Percentiles rank a stretch among this genome's conserved stretches.
Conservation (phyloP, 2,113 vertebrate species). For the Vombatus ursinus region DNA sequence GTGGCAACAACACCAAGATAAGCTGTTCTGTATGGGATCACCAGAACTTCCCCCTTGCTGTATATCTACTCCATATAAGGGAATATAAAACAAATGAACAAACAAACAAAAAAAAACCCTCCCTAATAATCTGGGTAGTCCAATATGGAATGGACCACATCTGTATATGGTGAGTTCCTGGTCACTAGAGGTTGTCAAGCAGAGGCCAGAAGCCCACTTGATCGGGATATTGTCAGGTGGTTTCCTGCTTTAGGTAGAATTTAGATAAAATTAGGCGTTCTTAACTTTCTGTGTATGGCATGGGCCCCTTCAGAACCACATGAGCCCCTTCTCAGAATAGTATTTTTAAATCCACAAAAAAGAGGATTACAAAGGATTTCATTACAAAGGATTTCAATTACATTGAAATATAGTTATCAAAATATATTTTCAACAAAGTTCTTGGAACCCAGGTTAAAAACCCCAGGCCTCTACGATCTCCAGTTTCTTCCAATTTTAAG, state of each 20-base stretch:
- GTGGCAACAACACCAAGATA: neutral
- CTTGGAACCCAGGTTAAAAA: accelerated
- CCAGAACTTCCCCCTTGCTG: neutral
- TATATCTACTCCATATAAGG: neutral
- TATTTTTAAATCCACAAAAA: neutral
- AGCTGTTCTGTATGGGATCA: neutral
- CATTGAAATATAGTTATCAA: neutral
- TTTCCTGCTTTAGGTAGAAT: neutral
- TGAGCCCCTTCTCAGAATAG: neutral
- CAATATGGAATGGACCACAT: neutral
- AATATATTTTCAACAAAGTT: neutral
- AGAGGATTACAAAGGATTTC: neutral
- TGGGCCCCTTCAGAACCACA: neutral
- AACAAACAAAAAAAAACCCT: neutral
- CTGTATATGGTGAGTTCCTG: neutral
- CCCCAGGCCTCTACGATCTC: neutral
- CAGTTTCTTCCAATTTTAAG: neutral
- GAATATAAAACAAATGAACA: neutral
- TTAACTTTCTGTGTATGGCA: neutral
- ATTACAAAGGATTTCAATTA: no score
- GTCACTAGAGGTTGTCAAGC: neutral
- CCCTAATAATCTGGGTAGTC: neutral
- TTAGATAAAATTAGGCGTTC: neutral
- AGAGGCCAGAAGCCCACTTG: neutral
- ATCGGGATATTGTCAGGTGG: neutral